Base-by-base conservation (phyloP, 2,888 invertebrate genomes). In the Callimorpha dominula region DNA sequence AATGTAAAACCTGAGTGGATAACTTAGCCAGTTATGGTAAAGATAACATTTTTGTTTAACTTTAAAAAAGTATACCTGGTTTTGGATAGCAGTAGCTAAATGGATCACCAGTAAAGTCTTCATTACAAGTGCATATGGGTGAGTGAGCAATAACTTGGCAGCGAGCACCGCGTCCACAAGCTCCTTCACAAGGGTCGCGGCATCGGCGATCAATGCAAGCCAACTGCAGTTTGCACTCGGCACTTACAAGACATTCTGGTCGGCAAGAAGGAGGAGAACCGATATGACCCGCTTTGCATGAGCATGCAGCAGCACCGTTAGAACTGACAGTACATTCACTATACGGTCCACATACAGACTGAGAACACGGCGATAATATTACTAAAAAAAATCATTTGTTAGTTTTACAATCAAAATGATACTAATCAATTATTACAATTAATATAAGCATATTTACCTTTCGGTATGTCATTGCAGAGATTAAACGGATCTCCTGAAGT, bases 311-410 rank as follows among this genome's bases (percentile, higher is more conserved):
- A 77, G 97, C 96, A 68, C 96, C 96, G 65, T 91, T 93, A 9
- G 89, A 75, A 75, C 92, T 95, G 17, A 95, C 93, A 76, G 92
- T 90, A 86, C 97, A 97, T 82, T 96, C 94, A 63, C 98, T 97
- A 87, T 97, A 97, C 14, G 97, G 96, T 8, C 98, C 98, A 87
- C 98, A 98, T 0, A 98, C 98, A 68, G 97, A 97, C 67, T 98
- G 98, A 64, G 97, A 94, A 88, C 98, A 98, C 15, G 96, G 95
- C 66, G 89, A 87, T 72, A 86, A 87, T 14, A 81, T 78, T 68
- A 84, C 83, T 86, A 76, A 76, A 72, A 73, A n/a, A 31, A 31
- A 31, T 75, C 74, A 42, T 43, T 49, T 17, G 70, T 20, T 42
- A 65, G 11, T n/a, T 20, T 42, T 40, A 46, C 9, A 63, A 60